Conservation (phyloP, 23 tunicate genomes). For the Trididemnum miniatum region DNA sequence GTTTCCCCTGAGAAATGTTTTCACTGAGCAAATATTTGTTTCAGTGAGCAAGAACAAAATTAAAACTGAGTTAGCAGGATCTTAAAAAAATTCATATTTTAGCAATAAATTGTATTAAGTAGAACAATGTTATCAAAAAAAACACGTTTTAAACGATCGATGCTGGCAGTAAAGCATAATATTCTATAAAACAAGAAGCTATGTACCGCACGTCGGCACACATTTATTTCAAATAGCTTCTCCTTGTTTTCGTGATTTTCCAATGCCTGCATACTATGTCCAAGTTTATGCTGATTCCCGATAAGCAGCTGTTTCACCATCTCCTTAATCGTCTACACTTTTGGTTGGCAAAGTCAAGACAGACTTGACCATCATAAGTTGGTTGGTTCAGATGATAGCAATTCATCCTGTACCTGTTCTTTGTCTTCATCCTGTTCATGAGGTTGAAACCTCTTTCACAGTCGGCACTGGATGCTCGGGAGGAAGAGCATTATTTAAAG, state of each 20-base stretch:
- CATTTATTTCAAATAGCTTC: neutral
- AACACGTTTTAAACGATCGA: neutral
- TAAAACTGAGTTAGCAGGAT: neutral
- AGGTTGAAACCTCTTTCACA: neutral
- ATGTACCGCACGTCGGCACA: too few species aligned
- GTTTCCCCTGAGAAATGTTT: neutral
- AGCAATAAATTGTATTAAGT: neutral
- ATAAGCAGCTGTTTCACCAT: neutral
- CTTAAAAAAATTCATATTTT: too few species aligned
- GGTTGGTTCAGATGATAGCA: neutral
- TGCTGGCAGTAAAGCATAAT: too few species aligned
- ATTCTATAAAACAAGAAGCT: too few species aligned
- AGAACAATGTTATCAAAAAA: neutral
- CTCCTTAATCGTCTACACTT: neutral
- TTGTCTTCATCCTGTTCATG: too few species aligned
- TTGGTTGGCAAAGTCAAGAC: neutral
- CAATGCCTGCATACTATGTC: neutral
- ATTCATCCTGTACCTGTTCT: too few species aligned
- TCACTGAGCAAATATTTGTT: neutral
- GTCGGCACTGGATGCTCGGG: neutral
- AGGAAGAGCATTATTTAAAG: neutral
- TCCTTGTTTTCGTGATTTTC: neutral
- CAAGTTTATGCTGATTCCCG: neutral
- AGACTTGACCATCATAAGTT: neutral
- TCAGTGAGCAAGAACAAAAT: neutral